phyloP scores from a whole-genome alignment of 1,140 invertebrate genomes.

The Camponotus vicinus region DNA sequence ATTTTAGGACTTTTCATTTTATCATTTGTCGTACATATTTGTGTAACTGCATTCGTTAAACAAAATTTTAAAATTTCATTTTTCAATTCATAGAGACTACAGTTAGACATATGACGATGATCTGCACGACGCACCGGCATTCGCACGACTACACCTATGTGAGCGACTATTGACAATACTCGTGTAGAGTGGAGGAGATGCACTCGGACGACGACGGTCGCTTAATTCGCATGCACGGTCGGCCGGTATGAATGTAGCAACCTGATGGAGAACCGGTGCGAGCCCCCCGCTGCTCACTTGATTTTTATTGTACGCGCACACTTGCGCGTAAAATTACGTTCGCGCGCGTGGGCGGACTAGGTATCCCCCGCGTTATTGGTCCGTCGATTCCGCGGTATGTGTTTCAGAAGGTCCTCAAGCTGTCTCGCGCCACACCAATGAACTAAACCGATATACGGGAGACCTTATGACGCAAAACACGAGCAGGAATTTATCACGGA shows the following conservation, averaged over 20 bases:
- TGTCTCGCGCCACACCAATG: constrained; percentile 4
- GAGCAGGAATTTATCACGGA: neutral
- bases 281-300: neutral
- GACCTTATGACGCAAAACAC: neutral
- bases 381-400: constrained; percentile 70
- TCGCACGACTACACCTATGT: no score
- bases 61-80: neutral
- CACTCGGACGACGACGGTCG: constrained; percentile 39
- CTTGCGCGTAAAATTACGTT: constrained; percentile 53
- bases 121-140: neutral
- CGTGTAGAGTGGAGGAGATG: neutral
- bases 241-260: constrained; percentile 58
- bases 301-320: constrained; percentile 17
- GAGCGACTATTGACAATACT: constrained; percentile 51
- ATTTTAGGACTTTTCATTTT: no score
- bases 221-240: constrained; percentile 48
- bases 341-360: constrained; percentile 69
- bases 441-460: no score
- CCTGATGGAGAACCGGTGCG: constrained; percentile 62
- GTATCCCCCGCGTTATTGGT: constrained; percentile 62
- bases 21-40: no score
- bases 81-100: neutral
- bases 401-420: constrained; percentile 57
- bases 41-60: neutral
- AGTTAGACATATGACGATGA: neutral